Conservation (phyloP, 2,113 vertebrate genomes). For the Piliocolobus tephrosceles region DNA sequence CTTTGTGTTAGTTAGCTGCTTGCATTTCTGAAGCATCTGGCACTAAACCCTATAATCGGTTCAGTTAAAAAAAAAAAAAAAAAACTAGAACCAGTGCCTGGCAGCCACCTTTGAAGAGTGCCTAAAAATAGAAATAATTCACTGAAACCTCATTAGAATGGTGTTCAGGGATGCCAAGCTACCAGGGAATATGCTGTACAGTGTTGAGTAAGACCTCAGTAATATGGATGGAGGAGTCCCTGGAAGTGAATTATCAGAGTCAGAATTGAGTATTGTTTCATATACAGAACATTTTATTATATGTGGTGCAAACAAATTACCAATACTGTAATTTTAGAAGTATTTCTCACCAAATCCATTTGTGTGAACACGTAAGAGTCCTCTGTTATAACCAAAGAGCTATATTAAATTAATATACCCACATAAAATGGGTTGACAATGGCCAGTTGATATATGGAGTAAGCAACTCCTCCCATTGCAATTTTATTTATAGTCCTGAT, state of each 20-base stretch:
- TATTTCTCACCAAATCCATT: background rate
- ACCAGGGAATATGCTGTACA: background rate
- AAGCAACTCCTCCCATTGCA: background rate
- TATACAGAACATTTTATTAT: background rate
- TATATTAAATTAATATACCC: background rate
- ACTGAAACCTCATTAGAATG: conserved; percentile 42
- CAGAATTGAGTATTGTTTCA: background rate
- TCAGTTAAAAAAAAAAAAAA: background rate
- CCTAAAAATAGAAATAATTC: conserved; percentile 56
- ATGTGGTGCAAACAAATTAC: background rate
- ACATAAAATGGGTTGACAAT: background rate
- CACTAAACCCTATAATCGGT: background rate
- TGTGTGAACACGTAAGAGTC: background rate
- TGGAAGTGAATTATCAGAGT: background rate
- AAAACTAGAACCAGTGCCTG: background rate
- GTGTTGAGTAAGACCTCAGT: background rate
- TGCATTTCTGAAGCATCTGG: conserved; percentile 17
- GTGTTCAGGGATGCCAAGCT: background rate
- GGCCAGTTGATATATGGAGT: background rate
- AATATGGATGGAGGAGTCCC: background rate
- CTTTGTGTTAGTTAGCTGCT: background rate
- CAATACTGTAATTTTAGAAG: background rate
- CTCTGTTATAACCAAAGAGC: background rate
- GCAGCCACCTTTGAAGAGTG: conserved; percentile 26
- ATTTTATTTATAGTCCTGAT: background rate